Conservation (phyloP, 2,797 vertebrate species). For the Podargus strigoides region DNA sequence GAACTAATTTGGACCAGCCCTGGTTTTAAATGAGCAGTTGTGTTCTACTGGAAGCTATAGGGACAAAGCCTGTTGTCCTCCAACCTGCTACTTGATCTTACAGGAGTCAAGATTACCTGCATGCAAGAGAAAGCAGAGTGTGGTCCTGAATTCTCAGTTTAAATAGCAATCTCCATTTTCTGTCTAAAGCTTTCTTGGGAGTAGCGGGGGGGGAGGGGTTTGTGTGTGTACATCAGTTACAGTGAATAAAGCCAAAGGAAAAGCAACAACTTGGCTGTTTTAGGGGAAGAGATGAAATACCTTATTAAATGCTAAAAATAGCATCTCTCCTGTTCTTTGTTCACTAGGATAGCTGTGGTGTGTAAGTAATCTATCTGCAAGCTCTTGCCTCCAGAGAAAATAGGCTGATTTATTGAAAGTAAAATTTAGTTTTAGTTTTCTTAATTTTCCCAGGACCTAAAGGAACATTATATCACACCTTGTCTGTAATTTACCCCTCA, state of each 20-base stretch:
- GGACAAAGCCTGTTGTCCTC: not conserved
- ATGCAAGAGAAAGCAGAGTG: not conserved
- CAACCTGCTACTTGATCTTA: not conserved
- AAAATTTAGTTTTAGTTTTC: not conserved
- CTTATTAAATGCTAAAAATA: not conserved
- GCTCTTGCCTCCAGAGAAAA: not conserved
- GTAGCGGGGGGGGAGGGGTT: not conserved
- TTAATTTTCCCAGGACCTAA: not conserved
- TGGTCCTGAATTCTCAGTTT: not conserved
- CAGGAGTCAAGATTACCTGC: not conserved
- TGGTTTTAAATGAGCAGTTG: not conserved
- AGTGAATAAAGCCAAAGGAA: not conserved
- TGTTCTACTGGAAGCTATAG: not conserved
- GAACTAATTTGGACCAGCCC: not conserved
- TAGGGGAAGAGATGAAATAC: not conserved
- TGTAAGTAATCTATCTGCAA: not conserved
- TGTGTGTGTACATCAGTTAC: not conserved
- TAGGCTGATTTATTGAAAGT: not conserved
- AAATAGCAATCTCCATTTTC: not conserved
- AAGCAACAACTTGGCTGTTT: not conserved
- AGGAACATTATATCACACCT: not conserved
- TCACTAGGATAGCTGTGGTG: not conserved
- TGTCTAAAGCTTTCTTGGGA: not conserved
- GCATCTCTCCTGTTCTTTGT: not conserved
- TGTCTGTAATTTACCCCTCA: not conserved